Percentiles rank a stretch among this genome's conserved stretches.
These are phyloP conservation scores for Rhopilema esculentum DNA, from an alignment of 30 jellyfish, hydroid and myxozoan genomes.

Conservation along the genomic window DNA sequence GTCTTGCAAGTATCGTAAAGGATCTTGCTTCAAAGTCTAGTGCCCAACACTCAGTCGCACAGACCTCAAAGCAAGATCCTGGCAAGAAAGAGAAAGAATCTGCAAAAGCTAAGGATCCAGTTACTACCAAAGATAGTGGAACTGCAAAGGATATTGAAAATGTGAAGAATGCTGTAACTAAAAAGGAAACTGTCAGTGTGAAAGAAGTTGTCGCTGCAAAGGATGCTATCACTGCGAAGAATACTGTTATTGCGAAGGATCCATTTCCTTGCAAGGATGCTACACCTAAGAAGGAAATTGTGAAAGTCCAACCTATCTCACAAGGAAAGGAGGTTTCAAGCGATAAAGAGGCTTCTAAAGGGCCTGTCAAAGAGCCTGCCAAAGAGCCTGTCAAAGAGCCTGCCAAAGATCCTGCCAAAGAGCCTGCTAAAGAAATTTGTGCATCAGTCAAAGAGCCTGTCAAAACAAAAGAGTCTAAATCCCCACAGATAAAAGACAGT, in stretches of 20 bases:
- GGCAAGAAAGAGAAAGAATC: background rate
- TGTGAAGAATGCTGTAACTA: background rate
- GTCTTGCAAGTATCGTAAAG: constrained; percentile 69
- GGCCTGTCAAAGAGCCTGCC: background rate
- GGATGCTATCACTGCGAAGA: background rate
- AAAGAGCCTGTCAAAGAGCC: background rate
- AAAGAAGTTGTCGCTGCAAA: background rate
- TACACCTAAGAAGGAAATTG: background rate
- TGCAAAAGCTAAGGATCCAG: background rate
- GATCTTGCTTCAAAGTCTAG: constrained; percentile 59
- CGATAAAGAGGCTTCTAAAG: background rate
- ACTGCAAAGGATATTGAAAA: background rate
- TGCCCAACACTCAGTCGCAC: constrained; percentile 39
- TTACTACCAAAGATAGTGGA: background rate
- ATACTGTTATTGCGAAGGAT: background rate
- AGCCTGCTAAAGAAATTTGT: background rate
- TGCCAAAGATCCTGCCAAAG: background rate
- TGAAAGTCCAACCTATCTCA: background rate
- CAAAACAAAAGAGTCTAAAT: background rate
- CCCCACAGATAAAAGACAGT: background rate
- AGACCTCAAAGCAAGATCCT: background rate
- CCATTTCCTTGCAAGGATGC: background rate
- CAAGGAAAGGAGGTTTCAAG: background rate
- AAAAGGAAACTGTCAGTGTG: background rate
- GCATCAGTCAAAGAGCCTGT: background rate